Percentiles rank a stretch among this genome's conserved stretches.
phyloP scores from a whole-genome alignment of 1,140 invertebrate genomes.

The Bombus pascuorum region DNA sequence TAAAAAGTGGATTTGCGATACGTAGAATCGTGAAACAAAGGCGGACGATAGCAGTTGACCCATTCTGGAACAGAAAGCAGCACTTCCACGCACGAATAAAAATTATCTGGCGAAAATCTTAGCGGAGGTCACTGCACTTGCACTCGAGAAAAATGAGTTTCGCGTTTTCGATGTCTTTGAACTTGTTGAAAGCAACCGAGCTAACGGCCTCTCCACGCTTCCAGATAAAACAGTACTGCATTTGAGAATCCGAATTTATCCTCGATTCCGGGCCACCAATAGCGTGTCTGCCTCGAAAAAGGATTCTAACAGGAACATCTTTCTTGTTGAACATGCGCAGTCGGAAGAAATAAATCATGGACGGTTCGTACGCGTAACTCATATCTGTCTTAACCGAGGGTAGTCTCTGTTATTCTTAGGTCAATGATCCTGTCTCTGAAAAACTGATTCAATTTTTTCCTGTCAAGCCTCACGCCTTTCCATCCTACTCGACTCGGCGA shows the following conservation, averaged over 20 bases:
- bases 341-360: conserved; percentile 54
- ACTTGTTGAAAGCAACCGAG: not conserved
- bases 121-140: not conserved
- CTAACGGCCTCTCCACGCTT: not conserved
- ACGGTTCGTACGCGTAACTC: conserved; percentile 11
- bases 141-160: not conserved
- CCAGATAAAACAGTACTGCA: not conserved
- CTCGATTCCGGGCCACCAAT: conserved; percentile 29
- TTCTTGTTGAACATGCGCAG: not conserved
- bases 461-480: not conserved
- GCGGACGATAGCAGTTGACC: too few species aligned
- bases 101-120: not conserved
- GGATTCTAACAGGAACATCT: conserved; percentile 34
- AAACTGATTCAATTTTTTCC: conserved; percentile 23
- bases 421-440: not conserved
- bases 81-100: not conserved
- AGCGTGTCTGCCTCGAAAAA: conserved; percentile 9
- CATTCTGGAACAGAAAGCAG: too few species aligned
- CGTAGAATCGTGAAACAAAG: too few species aligned
- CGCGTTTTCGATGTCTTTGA: not conserved
- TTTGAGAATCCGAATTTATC: conserved; percentile 53
- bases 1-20: too few species aligned
- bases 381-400: conserved; percentile 5
- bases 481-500: too few species aligned
- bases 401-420: conserved; percentile 21